Percentiles rank a stretch among this genome's conserved stretches.
These are phyloP conservation scores for Heteromurus nitidus DNA, from an alignment of 2,888 invertebrate species.

Conservation along the genomic window DNA sequence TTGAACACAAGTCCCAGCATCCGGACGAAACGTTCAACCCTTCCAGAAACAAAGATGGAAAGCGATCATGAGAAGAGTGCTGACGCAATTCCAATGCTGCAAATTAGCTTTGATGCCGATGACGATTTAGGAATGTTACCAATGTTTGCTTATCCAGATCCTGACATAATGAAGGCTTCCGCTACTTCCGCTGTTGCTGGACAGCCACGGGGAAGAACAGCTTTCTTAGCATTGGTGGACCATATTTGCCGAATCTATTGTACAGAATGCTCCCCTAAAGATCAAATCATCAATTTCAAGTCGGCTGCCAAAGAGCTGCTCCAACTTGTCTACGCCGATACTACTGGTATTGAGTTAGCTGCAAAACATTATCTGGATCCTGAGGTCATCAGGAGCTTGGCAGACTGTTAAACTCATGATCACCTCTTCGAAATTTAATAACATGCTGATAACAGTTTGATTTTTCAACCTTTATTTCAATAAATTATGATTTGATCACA, in stretches of 20 bases:
- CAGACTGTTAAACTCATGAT: no score
- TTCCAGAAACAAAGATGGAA: background rate
- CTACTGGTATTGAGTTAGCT: slow-evolving; percentile 55
- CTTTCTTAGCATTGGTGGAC: slow-evolving; percentile 55
- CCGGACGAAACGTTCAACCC: background rate
- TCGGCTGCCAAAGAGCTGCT: slow-evolving; percentile 61
- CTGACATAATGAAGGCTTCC: background rate
- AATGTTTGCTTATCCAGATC: background rate
- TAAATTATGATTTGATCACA: no score
- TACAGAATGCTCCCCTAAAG: slow-evolving; percentile 20
- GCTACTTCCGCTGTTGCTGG: background rate
- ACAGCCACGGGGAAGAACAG: slow-evolving; percentile 24
- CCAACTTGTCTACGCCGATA: slow-evolving; percentile 48
- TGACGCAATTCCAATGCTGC: background rate
- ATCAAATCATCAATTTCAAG: slow-evolving; percentile 52
- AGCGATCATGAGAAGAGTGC: no score
- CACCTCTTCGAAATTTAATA: no score
- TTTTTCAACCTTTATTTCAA: no score
- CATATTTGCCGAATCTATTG: slow-evolving; percentile 64
- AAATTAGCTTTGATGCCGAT: background rate
- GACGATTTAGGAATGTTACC: background rate
- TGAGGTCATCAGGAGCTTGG: no score
- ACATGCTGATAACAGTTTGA: no score
- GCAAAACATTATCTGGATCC: slow-evolving; percentile 57
- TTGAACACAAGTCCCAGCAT: background rate